Evolutionary conservation across 1,140 invertebrate species (phyloP), one percentile per base, ranked within the genome.

Genomic region (Mercenaria mercenaria): DNA sequence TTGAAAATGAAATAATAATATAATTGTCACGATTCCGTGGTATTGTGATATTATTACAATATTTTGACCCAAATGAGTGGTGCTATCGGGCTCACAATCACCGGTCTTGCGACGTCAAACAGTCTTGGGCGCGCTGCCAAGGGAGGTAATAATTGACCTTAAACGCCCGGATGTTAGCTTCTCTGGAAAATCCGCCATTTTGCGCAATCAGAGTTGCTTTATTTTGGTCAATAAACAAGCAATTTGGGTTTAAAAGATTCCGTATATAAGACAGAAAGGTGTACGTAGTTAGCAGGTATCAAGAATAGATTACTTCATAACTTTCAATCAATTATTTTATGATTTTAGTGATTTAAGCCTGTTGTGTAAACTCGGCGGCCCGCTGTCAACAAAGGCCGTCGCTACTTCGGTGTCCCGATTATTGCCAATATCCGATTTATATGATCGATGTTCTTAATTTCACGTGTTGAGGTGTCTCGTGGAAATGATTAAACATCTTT

Each of bases 151-250:
- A 72, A 13, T 56, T 10, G 23, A 39, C 20, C 29, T n/a, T 1
- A 23, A 52, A 11, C 69, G 67, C 83, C 83, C 83, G 83, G 67
- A 85, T 85, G 83, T 85, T 85, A 85, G 83, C 83, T 85, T 85
- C 32, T 56, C 56, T 82, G 61, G 50, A 85, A 85, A 82, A 69
- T 50, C 83, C 83, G 83, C 83, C 83, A 85, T 85, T 85, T 85
- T 85, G 83, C 83, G 67, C 50, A 85, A 82, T 72, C 67, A 56
- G 32, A 43, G 47, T 26, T 26, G 26, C 37, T 13, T 32, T 69
- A 34, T 67, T 29, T 83, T 43, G 47, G 37, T 69, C 10, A 41
- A 64, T 43, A 26, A 64, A 64, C n/a, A n/a, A 59, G 6, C n/a
- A 20, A 26, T 10, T 26, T 64, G 18, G 34, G 15, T 41, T 39